phyloP scores from a whole-genome alignment of 2,888 invertebrate species.

The Diadromus collaris region DNA sequence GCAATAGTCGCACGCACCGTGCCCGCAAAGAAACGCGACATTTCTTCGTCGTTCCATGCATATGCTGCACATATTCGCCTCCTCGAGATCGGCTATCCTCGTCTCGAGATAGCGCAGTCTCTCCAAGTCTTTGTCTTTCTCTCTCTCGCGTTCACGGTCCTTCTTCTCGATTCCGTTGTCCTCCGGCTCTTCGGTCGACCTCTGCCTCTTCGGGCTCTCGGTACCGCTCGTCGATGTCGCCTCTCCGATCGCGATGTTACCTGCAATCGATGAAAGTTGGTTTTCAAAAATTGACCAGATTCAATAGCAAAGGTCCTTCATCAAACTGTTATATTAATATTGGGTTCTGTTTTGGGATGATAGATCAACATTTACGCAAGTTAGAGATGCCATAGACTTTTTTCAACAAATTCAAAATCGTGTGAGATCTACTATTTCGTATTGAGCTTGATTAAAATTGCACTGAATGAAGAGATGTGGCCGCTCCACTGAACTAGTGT shows the following conservation, averaged over 20 bases:
- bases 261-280: slow-evolving; percentile 38
- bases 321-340: no score
- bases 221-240: slow-evolving; percentile 57
- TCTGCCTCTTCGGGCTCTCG: slow-evolving; percentile 63
- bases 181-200: slow-evolving; percentile 55
- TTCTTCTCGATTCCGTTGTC: slow-evolving; percentile 64
- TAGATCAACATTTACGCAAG: no score
- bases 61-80: slow-evolving; percentile 92
- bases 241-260: slow-evolving; percentile 41
- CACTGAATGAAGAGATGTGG: no score
- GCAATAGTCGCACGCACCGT: slow-evolving; percentile 91
- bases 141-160: slow-evolving; percentile 67
- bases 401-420: no score
- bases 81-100: slow-evolving; percentile 92
- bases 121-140: slow-evolving; percentile 76
- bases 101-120: slow-evolving; percentile 85
- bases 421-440: no score
- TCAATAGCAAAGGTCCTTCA: no score
- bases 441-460: no score
- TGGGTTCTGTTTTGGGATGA: no score
- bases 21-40: slow-evolving; percentile 94
- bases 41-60: slow-evolving; percentile 93
- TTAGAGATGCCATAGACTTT: no score
- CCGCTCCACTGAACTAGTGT: no score
- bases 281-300: no score